Base-by-base conservation (phyloP, 1,140 invertebrate genomes). In the Drosophila pallidifrons region DNA sequence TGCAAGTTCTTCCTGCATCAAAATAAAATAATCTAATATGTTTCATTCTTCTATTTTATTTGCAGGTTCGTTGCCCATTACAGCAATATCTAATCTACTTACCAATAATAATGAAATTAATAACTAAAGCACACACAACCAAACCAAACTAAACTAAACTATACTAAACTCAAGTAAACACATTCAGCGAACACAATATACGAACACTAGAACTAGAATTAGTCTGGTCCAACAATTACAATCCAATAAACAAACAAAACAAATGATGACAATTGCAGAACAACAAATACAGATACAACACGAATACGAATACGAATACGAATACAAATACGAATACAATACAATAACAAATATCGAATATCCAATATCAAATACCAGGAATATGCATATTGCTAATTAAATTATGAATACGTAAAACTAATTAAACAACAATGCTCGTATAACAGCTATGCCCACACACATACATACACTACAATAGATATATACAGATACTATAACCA, bases 341-440 rank as follows among this genome's bases (percentile, higher is more conserved):
- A 57, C 55, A 30, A 70, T 57, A 47, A 51, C 60, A 43, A 65
- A 77, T 47, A 71, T 28, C 46, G 45, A 54, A 72, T 72, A 82
- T 76, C 52, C 54, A 87, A 87, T 87, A 87, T 57, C 66, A 75
- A 76, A 85, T 78, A 77, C 38, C 20, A 79, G 63, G 67, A 87
- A 74, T 79, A 74, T 79, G 69, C 72, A 74, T 82, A 83, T 88
- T 79, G 77, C 69, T 88, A 88, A 88, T 88, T 88, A 77, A 88
- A 81, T 75, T 78, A 88, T 66, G 66, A 80, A 88, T 88, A 88
- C 58, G 80, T 77, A 77, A 85, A 75, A 69, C 85, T 88, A 83
- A 88, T 89, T 88, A 88, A 89, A 70, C 67, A 77, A 75, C 65
- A 88, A 88, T 82, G 75, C 70, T 81, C 58, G 46, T 60, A 51